Base-by-base conservation (phyloP, 2,888 invertebrate species). In the Osmoderma eremita region DNA sequence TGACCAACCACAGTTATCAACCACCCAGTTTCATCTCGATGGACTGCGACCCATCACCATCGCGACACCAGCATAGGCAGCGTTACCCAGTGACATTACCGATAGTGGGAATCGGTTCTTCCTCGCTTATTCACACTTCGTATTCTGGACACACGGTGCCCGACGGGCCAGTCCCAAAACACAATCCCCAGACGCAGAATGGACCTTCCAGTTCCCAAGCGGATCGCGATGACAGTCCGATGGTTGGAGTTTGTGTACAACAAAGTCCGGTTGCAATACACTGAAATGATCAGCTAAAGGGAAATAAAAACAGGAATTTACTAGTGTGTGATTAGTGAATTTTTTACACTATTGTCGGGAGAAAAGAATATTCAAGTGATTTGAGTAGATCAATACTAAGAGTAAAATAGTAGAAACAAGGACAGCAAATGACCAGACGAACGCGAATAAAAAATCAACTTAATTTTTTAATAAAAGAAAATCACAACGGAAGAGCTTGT, bases 241-340 rank as follows among this genome's bases (percentile, higher is more conserved):
- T 95, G 92, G 91, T 94, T 78, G 93, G 91, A 72, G 94, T 94
- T 76, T 94, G 94, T 84, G 91, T 94, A 80, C 93, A 93, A 84
- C 94, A 95, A 86, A 93, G 93, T 86, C 94, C 95, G 77, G 95
- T 95, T 79, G 94, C 93, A 82, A 95, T 95, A 83, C 95, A 95
- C 84, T 90, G 84, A 85, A 58, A 58, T 15, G 20, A 58, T 58
- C 24, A 20, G 18, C 41, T 24, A 39, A 58, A 36, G 50, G 45
- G 12, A 18, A 38, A 41, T 36, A 30, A 61, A 48, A 39, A 49
- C 20, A 49, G 58, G 50, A 51, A 51, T 51, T 50, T 51, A 30
- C 20, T 41, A 48, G 48, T 38, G 39, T 53, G 56, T 56, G 65
- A 42, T 13, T 45, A 65, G 54, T 53, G 56, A 53, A 65, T 36